Conservation (phyloP, 2,888 invertebrate genomes). For the Hypomecis atomaria region DNA sequence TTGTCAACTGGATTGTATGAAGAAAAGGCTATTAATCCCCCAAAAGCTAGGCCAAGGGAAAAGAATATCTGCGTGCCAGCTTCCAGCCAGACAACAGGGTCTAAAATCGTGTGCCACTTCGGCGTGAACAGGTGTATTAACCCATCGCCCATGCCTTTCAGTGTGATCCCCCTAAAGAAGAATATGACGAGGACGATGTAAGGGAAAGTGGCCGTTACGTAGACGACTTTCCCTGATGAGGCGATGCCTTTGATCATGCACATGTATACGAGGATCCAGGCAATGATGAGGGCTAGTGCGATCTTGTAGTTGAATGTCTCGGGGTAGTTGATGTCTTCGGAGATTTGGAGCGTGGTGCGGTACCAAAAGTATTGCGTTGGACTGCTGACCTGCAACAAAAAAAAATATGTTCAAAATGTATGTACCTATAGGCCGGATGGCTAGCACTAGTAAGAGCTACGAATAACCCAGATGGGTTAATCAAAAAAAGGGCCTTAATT, state of each 20-base stretch:
- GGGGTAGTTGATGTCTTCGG: conserved; percentile 94
- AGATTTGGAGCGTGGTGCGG: conserved; percentile 95
- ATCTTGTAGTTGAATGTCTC: conserved; percentile 97
- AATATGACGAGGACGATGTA: conserved; percentile 98
- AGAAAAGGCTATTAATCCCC: conserved; percentile 97
- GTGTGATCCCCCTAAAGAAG: conserved; percentile 96
- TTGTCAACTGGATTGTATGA: conserved; percentile 99
- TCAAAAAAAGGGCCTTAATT: too few species aligned
- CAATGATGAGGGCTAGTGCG: conserved; percentile 92
- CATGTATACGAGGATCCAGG: conserved; percentile 97
- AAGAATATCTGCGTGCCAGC: conserved; percentile 99
- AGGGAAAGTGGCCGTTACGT: conserved; percentile 98
- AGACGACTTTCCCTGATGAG: conserved; percentile 98
- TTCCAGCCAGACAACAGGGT: conserved; percentile 98
- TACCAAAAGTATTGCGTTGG: conserved; percentile 99
- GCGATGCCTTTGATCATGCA: conserved; percentile 99
- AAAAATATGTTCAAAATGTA: too few species aligned
- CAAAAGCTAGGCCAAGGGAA: conserved; percentile 97
- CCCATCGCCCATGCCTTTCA: conserved; percentile 94
- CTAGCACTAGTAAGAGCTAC: too few species aligned
- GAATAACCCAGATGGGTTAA: too few species aligned
- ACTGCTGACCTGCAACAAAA: conserved; percentile 89
- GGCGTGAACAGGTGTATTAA: conserved; percentile 95
- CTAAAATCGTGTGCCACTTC: conserved; percentile 94
- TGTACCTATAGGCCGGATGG: too few species aligned